A percentile compares a stretch with the other conserved stretches of the same genome.
Conservation (phyloP, 2,797 vertebrate genomes). For the Bucorvus abyssinicus region DNA sequence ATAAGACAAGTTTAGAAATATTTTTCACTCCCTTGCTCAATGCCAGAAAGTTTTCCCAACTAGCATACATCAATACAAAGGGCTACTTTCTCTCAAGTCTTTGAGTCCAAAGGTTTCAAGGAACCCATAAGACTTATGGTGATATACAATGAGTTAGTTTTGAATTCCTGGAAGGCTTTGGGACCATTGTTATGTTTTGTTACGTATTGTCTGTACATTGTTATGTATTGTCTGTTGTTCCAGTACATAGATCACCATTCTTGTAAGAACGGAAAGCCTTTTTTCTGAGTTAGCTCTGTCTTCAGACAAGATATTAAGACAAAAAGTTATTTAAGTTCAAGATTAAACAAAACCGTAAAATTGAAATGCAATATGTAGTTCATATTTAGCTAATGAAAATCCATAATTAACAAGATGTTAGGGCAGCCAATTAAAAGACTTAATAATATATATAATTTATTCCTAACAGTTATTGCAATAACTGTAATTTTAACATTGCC, state of each 20-base stretch:
- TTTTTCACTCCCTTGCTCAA: not conserved
- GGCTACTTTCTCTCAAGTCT: not conserved
- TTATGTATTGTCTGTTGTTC: not conserved
- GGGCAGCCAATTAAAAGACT: not conserved
- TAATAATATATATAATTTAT: not conserved
- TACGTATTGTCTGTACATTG: too few species aligned
- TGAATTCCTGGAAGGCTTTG: not conserved
- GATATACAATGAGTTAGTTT: not conserved
- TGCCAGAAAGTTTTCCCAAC: not conserved
- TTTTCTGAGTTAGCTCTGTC: not conserved
- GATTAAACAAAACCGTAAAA: not conserved
- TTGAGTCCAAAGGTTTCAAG: not conserved
- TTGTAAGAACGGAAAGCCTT: fast-evolving
- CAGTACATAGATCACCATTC: not conserved
- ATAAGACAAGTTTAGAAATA: not conserved
- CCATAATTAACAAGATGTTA: not conserved
- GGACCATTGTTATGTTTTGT: not conserved
- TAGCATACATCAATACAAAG: not conserved
- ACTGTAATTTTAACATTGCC: not conserved
- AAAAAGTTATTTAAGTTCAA: not conserved
- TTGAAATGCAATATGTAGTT: not conserved
- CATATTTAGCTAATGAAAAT: not conserved
- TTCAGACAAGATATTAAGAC: not conserved
- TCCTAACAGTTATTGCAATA: not conserved
- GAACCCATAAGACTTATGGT: not conserved